Conservation (phyloP, 2,797 vertebrate species). For the Molossus alvarezi region DNA sequence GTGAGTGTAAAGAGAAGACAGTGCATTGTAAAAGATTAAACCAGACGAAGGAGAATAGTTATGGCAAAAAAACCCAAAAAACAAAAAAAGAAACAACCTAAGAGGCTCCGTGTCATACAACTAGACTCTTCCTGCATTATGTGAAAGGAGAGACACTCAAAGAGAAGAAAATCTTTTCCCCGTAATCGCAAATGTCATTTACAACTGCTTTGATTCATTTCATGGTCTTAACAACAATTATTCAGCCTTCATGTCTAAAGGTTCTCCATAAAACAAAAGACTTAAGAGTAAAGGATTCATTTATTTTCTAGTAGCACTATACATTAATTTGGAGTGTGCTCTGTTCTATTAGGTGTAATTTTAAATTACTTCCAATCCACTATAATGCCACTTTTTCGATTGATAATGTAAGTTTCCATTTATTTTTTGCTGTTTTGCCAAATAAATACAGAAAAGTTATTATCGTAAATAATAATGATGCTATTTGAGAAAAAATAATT, state of each 20-base stretch:
- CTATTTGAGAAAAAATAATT: constrained; percentile 79
- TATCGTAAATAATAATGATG: constrained; percentile 65
- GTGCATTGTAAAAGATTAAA: neutral
- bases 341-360: constrained; percentile 78
- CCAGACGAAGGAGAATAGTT: constrained; percentile 55
- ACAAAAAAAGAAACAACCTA: neutral
- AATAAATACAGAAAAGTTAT: constrained; percentile 78
- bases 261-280: constrained; percentile 80
- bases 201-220: constrained; percentile 73
- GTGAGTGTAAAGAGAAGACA: neutral
- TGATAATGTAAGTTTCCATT: constrained; percentile 75
- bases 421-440: constrained; percentile 66
- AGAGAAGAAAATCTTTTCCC: constrained; percentile 62
- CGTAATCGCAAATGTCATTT: constrained; percentile 74
- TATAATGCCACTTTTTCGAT: constrained; percentile 68
- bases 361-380: constrained; percentile 77
- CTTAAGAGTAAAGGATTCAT: constrained; percentile 77
- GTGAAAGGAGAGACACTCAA: constrained; percentile 23
- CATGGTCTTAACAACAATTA: constrained; percentile 75
- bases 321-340: constrained; percentile 79
- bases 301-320: constrained; percentile 72
- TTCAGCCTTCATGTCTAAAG: constrained; percentile 76
- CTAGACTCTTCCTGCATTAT: neutral
- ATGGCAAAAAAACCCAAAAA: neutral
- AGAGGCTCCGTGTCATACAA: neutral